phyloP scores from a whole-genome alignment of 1,140 invertebrate species.

The Ips typographus region DNA sequence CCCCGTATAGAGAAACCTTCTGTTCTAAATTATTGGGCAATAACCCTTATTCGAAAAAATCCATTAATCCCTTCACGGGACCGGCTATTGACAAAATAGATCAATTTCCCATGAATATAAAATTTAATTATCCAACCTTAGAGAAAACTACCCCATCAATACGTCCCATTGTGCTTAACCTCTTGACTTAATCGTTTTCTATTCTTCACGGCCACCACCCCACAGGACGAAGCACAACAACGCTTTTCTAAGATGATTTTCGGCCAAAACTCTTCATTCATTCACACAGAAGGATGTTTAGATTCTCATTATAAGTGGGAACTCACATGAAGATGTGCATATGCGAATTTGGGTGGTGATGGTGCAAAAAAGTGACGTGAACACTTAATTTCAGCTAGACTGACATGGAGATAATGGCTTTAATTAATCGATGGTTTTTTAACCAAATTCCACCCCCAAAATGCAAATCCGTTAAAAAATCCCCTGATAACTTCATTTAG shows the following conservation, averaged over 20 bases:
- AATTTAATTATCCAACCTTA: slow-evolving; percentile 35
- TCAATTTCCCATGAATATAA: slow-evolving; percentile 31
- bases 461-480: too few relatives aligned
- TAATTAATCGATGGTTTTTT: too few relatives aligned
- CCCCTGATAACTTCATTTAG: too few relatives aligned
- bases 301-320: slow-evolving; percentile 14
- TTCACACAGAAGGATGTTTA: slow-evolving; percentile 19
- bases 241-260: slow-evolving; percentile 29
- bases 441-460: too few relatives aligned
- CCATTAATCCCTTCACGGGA: slow-evolving; percentile 16
- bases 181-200: slow-evolving; percentile 36
- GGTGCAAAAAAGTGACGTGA: too few relatives aligned
- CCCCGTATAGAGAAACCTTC: slow-evolving; percentile 4
- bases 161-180: slow-evolving; percentile 30
- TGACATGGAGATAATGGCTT: too few relatives aligned
- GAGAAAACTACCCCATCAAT: slow-evolving; percentile 24
- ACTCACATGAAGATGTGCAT: neutral
- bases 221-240: slow-evolving; percentile 25
- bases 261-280: slow-evolving; percentile 11
- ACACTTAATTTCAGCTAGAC: too few relatives aligned
- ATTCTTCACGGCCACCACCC: slow-evolving; percentile 27
- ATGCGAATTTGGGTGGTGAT: neutral
- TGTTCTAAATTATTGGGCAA: slow-evolving; percentile 5
- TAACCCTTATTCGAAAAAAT: slow-evolving; percentile 2
- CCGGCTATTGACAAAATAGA: slow-evolving; percentile 30